Base-by-base conservation (phyloP, 1,140 invertebrate species). In the Conopomorpha cramerella region DNA sequence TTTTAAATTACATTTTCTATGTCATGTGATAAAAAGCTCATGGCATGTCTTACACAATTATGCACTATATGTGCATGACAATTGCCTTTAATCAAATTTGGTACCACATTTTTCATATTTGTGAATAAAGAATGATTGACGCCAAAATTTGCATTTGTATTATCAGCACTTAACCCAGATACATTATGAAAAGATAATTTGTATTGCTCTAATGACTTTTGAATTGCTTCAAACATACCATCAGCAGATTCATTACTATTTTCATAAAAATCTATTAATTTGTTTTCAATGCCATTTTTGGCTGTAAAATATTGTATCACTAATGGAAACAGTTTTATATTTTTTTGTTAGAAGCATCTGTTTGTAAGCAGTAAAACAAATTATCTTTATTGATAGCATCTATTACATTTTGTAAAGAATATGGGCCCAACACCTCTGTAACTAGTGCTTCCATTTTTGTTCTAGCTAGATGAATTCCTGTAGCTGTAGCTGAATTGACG, bases 151-250 rank as follows among this genome's bases (percentile, higher is more conserved):
- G 45, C 39, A 46, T 53, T 49, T 15, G 25, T 41, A 38, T 47
- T 50, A 15, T 54, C 48, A 16, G 40, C 48, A 38, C 45, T 49
- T 25, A 49, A 14, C 2, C 43, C 44, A 36, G 51, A 50, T 30
- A 53, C 33, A 28, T 30, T 32, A 38, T 35, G 16, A 25, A 52
- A 49, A 31, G 36, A 36, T 15, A 51, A 14, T 8, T 49, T 44
- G 31, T 49, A 36, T 8, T 34, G 7, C 8, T 29, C 30, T 30
- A 53, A 13, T 27, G 43, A 51, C 3, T 45, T 55, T 19, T 51
- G 33, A 38, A 53, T 59, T 23, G 52, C 49, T 33, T 45, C 29
- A 41, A 55, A 55, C 47, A 58, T 58, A 6, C 55, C 49, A 51
- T 55, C 30, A 25, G 46, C 46, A 33, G 38, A 45, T 41, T 51